Evolutionary conservation across 1,140 invertebrate genomes (phyloP).

Genomic region (Anoplolepis gracilipes): DNA sequence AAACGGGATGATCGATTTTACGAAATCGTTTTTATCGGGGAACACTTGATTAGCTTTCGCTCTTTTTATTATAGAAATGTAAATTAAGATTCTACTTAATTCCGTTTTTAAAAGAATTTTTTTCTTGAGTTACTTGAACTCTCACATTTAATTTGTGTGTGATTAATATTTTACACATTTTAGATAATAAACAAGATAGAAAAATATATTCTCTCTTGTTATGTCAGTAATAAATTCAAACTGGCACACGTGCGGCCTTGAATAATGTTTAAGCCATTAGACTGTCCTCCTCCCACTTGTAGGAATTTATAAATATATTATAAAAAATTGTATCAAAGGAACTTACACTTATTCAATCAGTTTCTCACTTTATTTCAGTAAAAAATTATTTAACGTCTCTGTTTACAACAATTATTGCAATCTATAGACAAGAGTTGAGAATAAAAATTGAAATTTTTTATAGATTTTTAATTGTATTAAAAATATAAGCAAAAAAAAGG

Average conservation of each 20-base stretch:
- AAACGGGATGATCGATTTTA: neutral
- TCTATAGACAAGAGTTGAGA: too few relatives aligned
- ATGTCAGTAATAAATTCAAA: neutral
- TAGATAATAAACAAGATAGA: neutral
- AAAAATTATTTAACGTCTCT: too few relatives aligned
- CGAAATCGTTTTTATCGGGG: neutral
- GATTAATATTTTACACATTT: neutral
- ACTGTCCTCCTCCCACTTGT: too few relatives aligned
- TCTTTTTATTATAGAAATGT: too few relatives aligned
- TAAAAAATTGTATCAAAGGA: neutral
- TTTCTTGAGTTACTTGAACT: neutral
- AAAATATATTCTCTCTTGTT: neutral
- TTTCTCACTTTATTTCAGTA: too few relatives aligned
- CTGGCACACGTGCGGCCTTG: neutral
- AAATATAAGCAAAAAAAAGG: too few relatives aligned
- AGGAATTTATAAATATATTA: neutral
- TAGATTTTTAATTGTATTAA: too few relatives aligned
- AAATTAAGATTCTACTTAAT: neutral
- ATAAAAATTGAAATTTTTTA: too few relatives aligned
- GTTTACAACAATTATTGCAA: too few relatives aligned
- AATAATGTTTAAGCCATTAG: slow-evolving; percentile 4
- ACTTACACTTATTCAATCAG: too few relatives aligned
- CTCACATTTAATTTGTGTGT: neutral
- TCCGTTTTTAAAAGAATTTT: neutral
- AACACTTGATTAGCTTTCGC: neutral